A percentile compares a stretch with the other conserved stretches of the same genome.
These are phyloP conservation scores for Drosophila algonquin DNA, from an alignment of 2,888 invertebrate species.

Conservation along the genomic window DNA sequence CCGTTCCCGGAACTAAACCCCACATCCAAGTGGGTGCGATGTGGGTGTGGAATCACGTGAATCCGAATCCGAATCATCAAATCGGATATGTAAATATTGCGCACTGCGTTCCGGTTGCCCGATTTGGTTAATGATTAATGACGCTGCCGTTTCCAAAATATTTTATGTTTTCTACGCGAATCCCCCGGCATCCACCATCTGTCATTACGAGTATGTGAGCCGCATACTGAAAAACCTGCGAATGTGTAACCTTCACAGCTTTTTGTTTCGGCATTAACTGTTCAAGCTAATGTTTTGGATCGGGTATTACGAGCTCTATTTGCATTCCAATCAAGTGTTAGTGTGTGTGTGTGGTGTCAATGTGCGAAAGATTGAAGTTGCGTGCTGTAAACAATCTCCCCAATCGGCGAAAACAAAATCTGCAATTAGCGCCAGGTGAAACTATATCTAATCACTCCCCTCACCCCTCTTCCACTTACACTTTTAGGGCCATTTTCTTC, in stretches of 20 bases:
- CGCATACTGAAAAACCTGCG: slow-evolving; percentile 51
- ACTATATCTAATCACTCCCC: slow-evolving; percentile 5
- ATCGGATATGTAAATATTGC: slow-evolving; percentile 67
- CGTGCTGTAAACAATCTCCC: slow-evolving; percentile 62
- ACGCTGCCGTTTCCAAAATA: slow-evolving; percentile 45
- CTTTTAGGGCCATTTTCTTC: slow-evolving; percentile 84
- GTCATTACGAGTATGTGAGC: slow-evolving; percentile 48
- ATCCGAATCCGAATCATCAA: slow-evolving; percentile 17
- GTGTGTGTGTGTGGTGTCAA: slow-evolving; percentile 48
- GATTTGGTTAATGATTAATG: slow-evolving; percentile 63
- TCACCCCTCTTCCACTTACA: background rate
- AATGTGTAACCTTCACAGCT: slow-evolving; percentile 56
- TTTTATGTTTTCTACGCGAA: slow-evolving; percentile 30
- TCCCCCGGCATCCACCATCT: slow-evolving; percentile 23
- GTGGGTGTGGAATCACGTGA: slow-evolving; percentile 29
- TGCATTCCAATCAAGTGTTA: slow-evolving; percentile 26
- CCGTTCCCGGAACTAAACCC: slow-evolving; percentile 36
- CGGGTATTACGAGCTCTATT: slow-evolving; percentile 37
- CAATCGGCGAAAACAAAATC: slow-evolving; percentile 37
- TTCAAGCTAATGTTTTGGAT: slow-evolving; percentile 18
- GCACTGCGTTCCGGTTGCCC: slow-evolving; percentile 70
- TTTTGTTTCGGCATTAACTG: slow-evolving; percentile 42
- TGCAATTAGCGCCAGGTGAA: slow-evolving; percentile 54
- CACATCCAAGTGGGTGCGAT: slow-evolving; percentile 9
- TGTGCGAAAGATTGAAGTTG: slow-evolving; percentile 57